Base-by-base conservation (phyloP, 2,797 vertebrate genomes). In the Poecile montanus region DNA sequence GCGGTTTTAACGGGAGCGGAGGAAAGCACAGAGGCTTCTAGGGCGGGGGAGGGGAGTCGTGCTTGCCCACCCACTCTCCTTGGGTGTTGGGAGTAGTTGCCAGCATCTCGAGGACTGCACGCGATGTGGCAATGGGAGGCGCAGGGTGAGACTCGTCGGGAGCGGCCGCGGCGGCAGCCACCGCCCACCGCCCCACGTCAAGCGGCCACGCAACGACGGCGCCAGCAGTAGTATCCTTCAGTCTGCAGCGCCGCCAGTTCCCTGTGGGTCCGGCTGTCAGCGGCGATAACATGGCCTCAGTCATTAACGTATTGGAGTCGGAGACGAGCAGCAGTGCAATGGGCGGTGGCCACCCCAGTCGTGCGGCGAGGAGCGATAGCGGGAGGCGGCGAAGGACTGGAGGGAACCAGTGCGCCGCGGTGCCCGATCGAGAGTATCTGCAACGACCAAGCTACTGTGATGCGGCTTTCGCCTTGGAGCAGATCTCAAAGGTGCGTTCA, bases 81-180 rank as follows among this genome's bases (percentile, higher is more conserved):
- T 92, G 98, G 98, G 98, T 98, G 98, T 98, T 98, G 98, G 98
- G 98, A 98, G 98, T 98, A 97, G 98, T 94, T 97, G 98, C 95
- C 97, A 97, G 98, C 98, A 98, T 97, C 98, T 98, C 98, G 98
- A 98, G 98, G 98, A 98, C 91, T 90, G 90, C 98, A 93, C 99
- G 99, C 98, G 98, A 99, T 99, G 99, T 99, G 98, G 99, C 98
- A 98, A 99, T 99, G 99, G 99, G 98, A 99, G 99, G 98, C 98
- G 98, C 98, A 98, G 98, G 98, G 98, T 98, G 98, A 98, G 98
- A 99, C 98, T 99, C 98, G 98, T 98, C 98, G 98, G 98, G 98
- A 97, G 88, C 84, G 93, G 95, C 91, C 89, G 71, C 95, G 91
- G 96, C 97, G 97, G 88, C 65, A 96, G 84, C 94, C 87, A 34